Conservation (phyloP, 2,113 vertebrate species). For the Rhadina sibilatrix region DNA sequence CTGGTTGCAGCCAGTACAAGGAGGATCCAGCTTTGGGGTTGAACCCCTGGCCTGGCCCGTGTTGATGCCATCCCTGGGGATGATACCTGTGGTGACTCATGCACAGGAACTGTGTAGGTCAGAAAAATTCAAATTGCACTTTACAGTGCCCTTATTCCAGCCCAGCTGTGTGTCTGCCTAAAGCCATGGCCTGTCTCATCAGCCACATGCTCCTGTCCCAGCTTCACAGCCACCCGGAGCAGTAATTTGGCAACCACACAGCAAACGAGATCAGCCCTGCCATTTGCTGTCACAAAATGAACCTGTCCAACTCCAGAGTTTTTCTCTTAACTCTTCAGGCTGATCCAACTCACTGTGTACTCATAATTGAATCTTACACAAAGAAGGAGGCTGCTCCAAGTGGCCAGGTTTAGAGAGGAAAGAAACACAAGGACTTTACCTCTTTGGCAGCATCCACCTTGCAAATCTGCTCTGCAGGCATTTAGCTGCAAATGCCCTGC, state of each 20-base stretch:
- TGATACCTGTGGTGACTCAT: not conserved
- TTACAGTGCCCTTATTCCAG: not conserved
- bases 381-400: not conserved
- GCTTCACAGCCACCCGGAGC: not conserved
- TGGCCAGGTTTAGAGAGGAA: not conserved
- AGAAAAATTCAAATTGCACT: not conserved
- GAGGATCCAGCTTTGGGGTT: not conserved
- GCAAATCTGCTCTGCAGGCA: accelerated
- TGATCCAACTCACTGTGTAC: not conserved
- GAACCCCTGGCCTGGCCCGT: not conserved
- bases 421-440: not conserved
- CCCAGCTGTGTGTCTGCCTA: not conserved
- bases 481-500: not conserved
- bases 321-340: not conserved
- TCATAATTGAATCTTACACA: not conserved
- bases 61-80: not conserved
- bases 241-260: not conserved
- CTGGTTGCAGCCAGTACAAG: not conserved
- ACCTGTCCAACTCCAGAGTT: not conserved
- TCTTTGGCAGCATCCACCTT: not conserved
- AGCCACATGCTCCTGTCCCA: not conserved
- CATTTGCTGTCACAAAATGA: not conserved
- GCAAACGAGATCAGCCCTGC: not conserved
- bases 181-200: not conserved
- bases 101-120: not conserved